These are phyloP conservation scores for Amphipyra berbera DNA, from an alignment of 2,888 invertebrate genomes.

Conservation along the genomic window DNA sequence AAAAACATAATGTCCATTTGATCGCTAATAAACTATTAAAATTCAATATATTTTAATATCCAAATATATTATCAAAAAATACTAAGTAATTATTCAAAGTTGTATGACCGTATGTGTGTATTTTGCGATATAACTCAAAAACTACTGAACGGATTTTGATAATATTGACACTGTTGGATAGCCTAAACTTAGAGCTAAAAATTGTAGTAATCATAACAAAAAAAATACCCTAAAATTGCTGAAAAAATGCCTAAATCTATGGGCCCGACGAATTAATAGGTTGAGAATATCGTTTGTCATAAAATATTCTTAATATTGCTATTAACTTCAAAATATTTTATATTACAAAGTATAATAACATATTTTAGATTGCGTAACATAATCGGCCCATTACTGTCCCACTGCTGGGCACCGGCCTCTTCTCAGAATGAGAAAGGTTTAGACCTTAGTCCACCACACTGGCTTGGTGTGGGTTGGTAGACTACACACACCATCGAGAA, in stretches of 20 bases:
- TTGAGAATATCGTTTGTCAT: conserved; percentile 13
- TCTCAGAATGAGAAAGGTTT: no score
- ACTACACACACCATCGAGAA: no score
- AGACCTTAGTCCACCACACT: no score
- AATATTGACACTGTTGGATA: not conserved
- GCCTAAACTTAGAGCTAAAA: not conserved
- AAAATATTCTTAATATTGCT: conserved; percentile 25
- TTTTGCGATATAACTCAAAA: conserved; percentile 26
- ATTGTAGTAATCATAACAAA: no score
- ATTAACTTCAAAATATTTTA: conserved; percentile 14
- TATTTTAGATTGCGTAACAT: no score
- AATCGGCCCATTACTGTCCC: no score
- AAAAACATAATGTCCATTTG: conserved; percentile 13
- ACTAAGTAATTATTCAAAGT: not conserved
- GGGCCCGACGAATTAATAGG: not conserved
- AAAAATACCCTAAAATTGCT: no score
- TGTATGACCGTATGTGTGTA: conserved; percentile 16
- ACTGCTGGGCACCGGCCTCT: no score
- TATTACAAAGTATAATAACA: not conserved
- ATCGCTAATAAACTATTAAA: conserved; percentile 41
- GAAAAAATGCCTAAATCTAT: conserved; percentile 13
- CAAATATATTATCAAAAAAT: not conserved
- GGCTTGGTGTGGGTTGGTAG: no score
- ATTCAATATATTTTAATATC: conserved; percentile 13
- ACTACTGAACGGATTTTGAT: conserved; percentile 18